These are phyloP conservation scores for Dicentrarchus labrax DNA, from an alignment of 2,113 vertebrate species.

Conservation along the genomic window DNA sequence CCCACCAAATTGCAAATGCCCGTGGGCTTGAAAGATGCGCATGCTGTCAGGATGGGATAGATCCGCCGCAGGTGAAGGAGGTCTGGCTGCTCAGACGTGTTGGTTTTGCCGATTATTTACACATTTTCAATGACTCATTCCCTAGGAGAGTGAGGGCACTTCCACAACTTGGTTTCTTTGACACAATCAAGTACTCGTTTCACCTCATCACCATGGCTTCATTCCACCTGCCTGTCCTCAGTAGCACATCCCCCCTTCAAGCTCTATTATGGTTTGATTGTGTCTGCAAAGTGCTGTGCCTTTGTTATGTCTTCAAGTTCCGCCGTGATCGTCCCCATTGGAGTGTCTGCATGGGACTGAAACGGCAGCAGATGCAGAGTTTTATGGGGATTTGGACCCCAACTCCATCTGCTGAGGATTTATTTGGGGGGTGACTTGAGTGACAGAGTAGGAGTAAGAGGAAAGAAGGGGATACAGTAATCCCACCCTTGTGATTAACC, in stretches of 20 bases:
- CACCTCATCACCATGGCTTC: not conserved
- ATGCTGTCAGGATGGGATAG: constrained; percentile 30
- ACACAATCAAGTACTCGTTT: constrained; percentile 17
- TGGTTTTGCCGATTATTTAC: constrained; percentile 43
- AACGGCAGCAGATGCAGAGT: constrained; percentile 18
- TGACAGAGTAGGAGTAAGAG: constrained; percentile 29
- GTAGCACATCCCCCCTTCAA: constrained; percentile 1
- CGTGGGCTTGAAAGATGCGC: constrained; percentile 31
- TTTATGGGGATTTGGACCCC: constrained; percentile 24
- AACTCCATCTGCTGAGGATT: constrained; percentile 33
- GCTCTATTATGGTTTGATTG: constrained; percentile 18
- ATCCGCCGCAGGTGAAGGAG: constrained; percentile 43
- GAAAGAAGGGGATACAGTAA: constrained; percentile 35
- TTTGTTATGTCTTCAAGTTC: not conserved
- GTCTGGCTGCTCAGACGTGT: constrained; percentile 21
- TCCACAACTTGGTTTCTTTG: constrained; percentile 35
- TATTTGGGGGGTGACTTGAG: constrained; percentile 25
- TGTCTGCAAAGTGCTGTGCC: constrained; percentile 3
- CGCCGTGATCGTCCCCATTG: not conserved
- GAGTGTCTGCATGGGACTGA: not conserved
- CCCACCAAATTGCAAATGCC: constrained; percentile 23
- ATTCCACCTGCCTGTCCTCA: constrained; percentile 10
- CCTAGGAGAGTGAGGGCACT: not conserved
- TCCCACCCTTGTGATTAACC: constrained; percentile 44
- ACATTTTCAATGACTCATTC: constrained; percentile 50